A percentile compares a stretch with the other conserved stretches of the same genome.
Conservation (phyloP, 2,888 invertebrate genomes). For the Frankliniella intonsa region DNA sequence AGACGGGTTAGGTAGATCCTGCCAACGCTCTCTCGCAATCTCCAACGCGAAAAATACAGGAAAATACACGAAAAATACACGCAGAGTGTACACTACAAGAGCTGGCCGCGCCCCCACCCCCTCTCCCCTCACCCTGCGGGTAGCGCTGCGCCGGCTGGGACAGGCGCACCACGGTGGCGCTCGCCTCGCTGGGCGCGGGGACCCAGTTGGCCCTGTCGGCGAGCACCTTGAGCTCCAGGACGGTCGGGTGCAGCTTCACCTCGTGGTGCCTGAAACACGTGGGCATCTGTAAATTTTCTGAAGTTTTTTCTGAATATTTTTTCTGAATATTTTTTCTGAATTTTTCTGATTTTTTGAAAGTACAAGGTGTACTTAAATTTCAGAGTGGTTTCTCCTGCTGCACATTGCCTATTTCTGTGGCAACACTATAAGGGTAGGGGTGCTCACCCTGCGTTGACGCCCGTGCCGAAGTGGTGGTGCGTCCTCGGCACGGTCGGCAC, state of each 20-base stretch:
- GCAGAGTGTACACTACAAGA: neutral
- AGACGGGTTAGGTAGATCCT: no score
- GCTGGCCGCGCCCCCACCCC: neutral
- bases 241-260: neutral
- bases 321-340: no score
- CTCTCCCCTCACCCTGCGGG: neutral
- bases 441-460: neutral
- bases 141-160: neutral
- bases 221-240: neutral
- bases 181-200: neutral
- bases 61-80: neutral
- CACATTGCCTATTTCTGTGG: neutral
- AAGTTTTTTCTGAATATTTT: no score
- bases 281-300: neutral
- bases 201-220: neutral
- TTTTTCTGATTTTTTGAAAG: no score
- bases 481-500: neutral
- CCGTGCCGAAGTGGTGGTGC: slow-evolving; percentile 10
- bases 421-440: neutral
- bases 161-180: neutral
- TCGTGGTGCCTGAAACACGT: neutral
- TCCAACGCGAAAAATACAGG: neutral
- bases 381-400: neutral
- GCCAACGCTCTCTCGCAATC: neutral
- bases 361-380: no score